phyloP scores from a whole-genome alignment of 1,140 invertebrate genomes.

The Drosophila busckii region DNA sequence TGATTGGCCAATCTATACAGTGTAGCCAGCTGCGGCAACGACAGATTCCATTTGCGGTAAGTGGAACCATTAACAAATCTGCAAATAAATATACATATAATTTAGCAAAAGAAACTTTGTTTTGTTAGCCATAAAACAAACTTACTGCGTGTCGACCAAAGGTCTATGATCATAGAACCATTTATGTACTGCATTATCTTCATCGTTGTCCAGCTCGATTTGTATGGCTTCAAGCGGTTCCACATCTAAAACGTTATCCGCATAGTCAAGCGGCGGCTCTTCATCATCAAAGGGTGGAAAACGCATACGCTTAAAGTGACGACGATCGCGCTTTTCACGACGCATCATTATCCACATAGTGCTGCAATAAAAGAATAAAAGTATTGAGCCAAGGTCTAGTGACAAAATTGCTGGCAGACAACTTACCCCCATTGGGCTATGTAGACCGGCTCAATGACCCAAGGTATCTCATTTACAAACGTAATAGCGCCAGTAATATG shows the following conservation, averaged over 20 bases:
- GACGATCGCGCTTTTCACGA: constrained; percentile 97
- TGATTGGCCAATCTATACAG: constrained; percentile 98
- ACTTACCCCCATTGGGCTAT: constrained; percentile 99
- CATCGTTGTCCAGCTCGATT: constrained; percentile 97
- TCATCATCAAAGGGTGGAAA: constrained; percentile 99
- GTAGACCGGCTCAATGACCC: constrained; percentile 99
- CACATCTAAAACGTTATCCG: constrained; percentile 99
- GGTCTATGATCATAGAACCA: constrained; percentile 99
- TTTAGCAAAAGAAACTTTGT: background rate
- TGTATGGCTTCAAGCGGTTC: constrained; percentile 99
- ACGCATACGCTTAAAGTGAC: constrained; percentile 99
- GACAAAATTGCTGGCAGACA: background rate
- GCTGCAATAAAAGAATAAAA: constrained; percentile 79
- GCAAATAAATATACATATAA: constrained; percentile 5
- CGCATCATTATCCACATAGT: constrained; percentile 99
- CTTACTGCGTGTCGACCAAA: constrained; percentile 90
- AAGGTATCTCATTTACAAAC: constrained; percentile 99
- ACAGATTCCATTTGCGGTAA: constrained; percentile 97
- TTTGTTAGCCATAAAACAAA: constrained; percentile 18
- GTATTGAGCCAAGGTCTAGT: background rate
- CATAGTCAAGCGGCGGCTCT: constrained; percentile 99
- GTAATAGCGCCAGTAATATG: constrained; percentile 99
- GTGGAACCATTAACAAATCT: constrained; percentile 98
- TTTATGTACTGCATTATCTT: constrained; percentile 92
- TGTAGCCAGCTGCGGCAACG: constrained; percentile 97